These are phyloP conservation scores for Mantis religiosa DNA, from an alignment of 2,888 invertebrate genomes.

Conservation along the genomic window DNA sequence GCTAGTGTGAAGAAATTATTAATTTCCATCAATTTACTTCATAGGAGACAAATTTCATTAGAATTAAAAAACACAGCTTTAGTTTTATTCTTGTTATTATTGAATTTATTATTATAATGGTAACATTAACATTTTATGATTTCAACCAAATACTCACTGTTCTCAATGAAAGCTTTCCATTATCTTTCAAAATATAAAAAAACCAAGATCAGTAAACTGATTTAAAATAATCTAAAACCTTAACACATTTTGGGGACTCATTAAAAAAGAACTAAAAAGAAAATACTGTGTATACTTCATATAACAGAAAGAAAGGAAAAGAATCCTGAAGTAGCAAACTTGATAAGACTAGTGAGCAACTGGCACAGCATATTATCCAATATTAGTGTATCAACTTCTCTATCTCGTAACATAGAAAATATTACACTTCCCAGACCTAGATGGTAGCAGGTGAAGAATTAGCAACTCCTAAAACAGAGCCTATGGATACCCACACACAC, in stretches of 20 bases:
- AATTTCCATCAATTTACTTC: no score
- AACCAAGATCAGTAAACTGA: neutral
- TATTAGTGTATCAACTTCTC: neutral
- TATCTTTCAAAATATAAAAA: neutral
- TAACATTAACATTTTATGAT: neutral
- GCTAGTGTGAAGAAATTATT: no score
- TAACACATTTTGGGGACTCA: neutral
- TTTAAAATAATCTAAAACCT: neutral
- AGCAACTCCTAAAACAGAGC: constrained; percentile 16
- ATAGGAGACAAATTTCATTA: no score
- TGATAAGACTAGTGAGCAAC: constrained; percentile 8
- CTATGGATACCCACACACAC: neutral
- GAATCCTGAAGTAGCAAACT: neutral
- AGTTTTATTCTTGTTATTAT: neutral
- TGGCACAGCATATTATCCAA: neutral
- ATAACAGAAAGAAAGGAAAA: neutral
- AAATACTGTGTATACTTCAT: neutral
- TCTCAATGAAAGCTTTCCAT: neutral
- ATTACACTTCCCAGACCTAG: neutral
- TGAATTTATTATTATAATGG: neutral
- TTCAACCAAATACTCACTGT: neutral
- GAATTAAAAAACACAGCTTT: no score
- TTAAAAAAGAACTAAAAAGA: neutral
- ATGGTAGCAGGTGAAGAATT: neutral
- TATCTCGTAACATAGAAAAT: neutral